A percentile compares a stretch with the other conserved stretches of the same genome.
Evolutionary conservation across 2,888 invertebrate genomes (phyloP).

Genomic region (Chloroclysta siterata): DNA sequence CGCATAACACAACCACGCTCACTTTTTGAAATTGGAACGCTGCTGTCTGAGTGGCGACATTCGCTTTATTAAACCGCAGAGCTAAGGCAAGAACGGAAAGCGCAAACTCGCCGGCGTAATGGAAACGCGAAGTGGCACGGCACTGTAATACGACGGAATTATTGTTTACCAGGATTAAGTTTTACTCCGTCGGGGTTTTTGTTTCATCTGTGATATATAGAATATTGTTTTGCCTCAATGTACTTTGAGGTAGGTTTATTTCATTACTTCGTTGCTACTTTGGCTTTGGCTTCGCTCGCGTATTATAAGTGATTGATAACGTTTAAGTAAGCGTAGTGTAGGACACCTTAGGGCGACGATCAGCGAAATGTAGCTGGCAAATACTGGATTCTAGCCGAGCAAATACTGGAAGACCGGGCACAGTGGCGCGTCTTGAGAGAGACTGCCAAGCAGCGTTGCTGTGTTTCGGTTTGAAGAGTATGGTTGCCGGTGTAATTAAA

Average conservation of each 20-base stretch:
- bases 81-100: slow-evolving; percentile 41
- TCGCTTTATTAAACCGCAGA: slow-evolving; percentile 45
- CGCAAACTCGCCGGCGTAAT: slow-evolving; percentile 23
- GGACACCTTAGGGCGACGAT: no score
- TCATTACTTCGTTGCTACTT: no score
- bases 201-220: neutral
- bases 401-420: no score
- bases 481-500: no score
- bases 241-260: neutral
- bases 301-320: no score
- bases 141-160: slow-evolving; percentile 31
- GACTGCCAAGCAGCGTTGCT: no score
- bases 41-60: slow-evolving; percentile 40
- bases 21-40: slow-evolving; percentile 40
- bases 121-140: slow-evolving; percentile 42
- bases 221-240: neutral
- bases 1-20: slow-evolving; percentile 25
- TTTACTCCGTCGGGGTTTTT: slow-evolving; percentile 20
- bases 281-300: no score
- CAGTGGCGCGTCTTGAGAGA: no score
- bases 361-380: no score
- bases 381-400: no score
- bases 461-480: no score
- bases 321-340: no score
- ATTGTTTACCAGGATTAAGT: slow-evolving; percentile 36